Base-by-base conservation (phyloP, 1,140 invertebrate species). In the Hylaeus volcanicus region DNA sequence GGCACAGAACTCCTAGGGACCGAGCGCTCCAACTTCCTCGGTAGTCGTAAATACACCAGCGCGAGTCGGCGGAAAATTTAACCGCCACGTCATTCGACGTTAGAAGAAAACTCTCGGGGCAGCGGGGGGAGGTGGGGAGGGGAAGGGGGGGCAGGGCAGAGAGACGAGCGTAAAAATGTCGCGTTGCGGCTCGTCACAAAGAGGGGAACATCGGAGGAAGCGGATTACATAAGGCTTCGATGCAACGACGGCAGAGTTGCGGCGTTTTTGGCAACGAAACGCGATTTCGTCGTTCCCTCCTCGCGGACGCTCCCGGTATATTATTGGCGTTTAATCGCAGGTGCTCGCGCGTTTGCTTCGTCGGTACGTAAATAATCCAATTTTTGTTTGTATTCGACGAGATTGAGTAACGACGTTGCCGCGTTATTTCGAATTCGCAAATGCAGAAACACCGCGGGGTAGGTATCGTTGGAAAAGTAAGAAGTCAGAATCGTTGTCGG, bases 201-300 rank as follows among this genome's bases (percentile, higher is more conserved):
- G 41, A 6, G 56, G 14, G 26, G n/a, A 1, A 5, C 12, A 43
- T 1, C 14, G 14, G 11, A 5, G 26, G 56, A 48, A 55, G 14
- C 1, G 45, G 45, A 61, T 89, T 89, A 88, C 76, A 76, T 89
- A 89, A 89, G 64, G 37, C 15, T 64, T 39, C n/a, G 39, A 37
- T 63, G 45, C 45, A 61, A 45, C 37, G 55, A 45, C 51, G 56
- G 75, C 39, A 55, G 41, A 83, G 77, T 81, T 77, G 74, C 61
- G 75, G 83, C 71, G 82, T 82, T 89, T 89, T 86, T 84, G 89
- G 87, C 85, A 84, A 51, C 45, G 53, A 68, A 84, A 80, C 81
- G 77, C 77, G 61, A 74, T 88, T 81, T 79, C 75, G 77, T 79
- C 26, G 66, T 73, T 76, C 61, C 48, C 55, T 12, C 12, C 55